A percentile compares a stretch with the other conserved stretches of the same genome.
phyloP scores from a whole-genome alignment of 1,140 invertebrate species.

The Ceratosolen fusciceps region DNA sequence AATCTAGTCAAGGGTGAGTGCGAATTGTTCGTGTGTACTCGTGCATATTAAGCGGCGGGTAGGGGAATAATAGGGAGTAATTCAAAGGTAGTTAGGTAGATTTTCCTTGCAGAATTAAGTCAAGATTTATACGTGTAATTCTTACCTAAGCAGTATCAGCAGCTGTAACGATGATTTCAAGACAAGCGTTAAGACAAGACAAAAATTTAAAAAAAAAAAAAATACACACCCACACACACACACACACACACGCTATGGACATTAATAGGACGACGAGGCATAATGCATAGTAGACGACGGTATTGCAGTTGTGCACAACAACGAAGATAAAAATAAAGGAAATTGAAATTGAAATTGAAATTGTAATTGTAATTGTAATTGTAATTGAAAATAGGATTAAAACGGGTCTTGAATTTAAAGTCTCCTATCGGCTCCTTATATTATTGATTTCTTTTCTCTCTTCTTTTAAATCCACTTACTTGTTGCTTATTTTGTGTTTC shows the following conservation, averaged over 20 bases:
- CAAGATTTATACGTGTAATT: conserved; percentile 49
- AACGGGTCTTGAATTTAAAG: conserved; percentile 41
- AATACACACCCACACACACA: conserved; percentile 9
- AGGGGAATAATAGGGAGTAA: conserved; percentile 41
- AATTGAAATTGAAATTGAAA: too few species aligned
- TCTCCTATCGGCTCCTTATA: too few species aligned
- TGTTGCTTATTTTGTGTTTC: conserved; percentile 24
- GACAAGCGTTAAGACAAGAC: conserved; percentile 1
- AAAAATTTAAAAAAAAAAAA: not conserved
- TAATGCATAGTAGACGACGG: too few species aligned
- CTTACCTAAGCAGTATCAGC: conserved; percentile 48
- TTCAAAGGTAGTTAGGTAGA: conserved; percentile 48
- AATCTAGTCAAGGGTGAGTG: conserved; percentile 49
- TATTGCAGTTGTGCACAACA: too few species aligned
- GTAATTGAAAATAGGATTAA: conserved; percentile 32
- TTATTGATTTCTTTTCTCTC: conserved; percentile 42
- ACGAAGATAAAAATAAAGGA: too few species aligned
- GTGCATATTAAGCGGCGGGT: conserved; percentile 44
- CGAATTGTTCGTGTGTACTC: conserved; percentile 43
- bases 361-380: conserved; percentile 29
- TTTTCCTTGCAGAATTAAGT: conserved; percentile 47
- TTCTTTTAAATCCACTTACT: conserved; percentile 13
- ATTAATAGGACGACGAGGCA: too few species aligned
- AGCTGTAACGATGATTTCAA: conserved; percentile 45
- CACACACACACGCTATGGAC: too few species aligned